Evolutionary conservation across 2,888 invertebrate genomes (phyloP).

Genomic region (Deilephila porcellus): DNA sequence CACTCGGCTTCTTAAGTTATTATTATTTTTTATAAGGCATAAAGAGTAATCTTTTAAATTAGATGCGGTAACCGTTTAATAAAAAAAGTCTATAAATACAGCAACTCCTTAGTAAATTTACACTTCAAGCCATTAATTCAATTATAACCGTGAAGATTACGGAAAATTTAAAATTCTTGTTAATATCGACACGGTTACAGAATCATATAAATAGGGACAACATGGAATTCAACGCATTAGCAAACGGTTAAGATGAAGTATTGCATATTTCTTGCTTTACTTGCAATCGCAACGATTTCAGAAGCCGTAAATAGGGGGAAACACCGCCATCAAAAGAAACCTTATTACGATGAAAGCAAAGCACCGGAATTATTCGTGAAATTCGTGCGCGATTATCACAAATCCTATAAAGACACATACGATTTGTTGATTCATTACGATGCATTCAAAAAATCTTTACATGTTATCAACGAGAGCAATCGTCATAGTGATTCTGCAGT

Average conservation of each 20-base stretch:
- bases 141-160: neutral
- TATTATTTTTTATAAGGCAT: too few relatives aligned
- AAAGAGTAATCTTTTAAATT: too few relatives aligned
- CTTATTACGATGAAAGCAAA: constrained; percentile 1
- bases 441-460: neutral
- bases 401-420: neutral
- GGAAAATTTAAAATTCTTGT: neutral
- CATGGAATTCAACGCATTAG: neutral
- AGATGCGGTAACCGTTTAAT: too few relatives aligned
- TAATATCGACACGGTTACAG: neutral
- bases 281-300: neutral
- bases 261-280: neutral
- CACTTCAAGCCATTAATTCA: too few relatives aligned
- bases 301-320: neutral
- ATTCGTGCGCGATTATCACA: neutral
- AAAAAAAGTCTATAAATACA: too few relatives aligned
- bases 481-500: neutral
- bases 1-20: too few relatives aligned
- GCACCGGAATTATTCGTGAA: neutral
- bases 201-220: neutral
- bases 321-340: neutral
- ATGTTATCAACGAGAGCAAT: constrained; percentile 4
- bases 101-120: too few relatives aligned
- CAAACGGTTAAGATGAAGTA: neutral
- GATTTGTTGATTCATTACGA: constrained; percentile 7